Evolutionary conservation across 2,797 vertebrate species (phyloP), one percentile per base, ranked within the genome.

Genomic region (Cottoperca gobio): DNA sequence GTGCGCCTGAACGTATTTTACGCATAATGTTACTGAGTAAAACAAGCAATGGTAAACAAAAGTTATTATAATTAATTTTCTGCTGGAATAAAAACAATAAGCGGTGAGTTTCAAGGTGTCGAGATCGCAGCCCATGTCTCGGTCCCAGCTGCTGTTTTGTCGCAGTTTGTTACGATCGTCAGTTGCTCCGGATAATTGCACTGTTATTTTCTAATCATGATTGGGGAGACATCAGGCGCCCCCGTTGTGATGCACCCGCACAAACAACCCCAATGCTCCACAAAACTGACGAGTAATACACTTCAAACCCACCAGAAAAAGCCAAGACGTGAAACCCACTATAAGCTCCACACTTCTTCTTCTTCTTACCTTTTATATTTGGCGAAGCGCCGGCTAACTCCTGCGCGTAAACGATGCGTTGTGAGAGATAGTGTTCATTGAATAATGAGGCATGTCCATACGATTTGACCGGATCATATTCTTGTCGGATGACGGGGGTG

Each of bases 381-480:
- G 93, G 93, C 94, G 94, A 92, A 91, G 93, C 95, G 95, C 94
- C 92, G 94, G 95, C 92, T 95, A 96, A 96, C 92, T 96, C 96
- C 95, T 88, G 96, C 93, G 95, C 94, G 95, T 95, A 94, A 95
- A 93, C 94, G 95, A 89, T 92, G 96, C 96, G 95, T 95, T 94
- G 95, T 89, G 94, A 95, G 95, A 94, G 95, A 95, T 94, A 94
- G 95, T 94, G 96, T 94, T 97, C 95, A 96, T 93, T 96, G 96
- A 96, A 97, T 97, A 97, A 96, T 94, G 96, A 98, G 95, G 95
- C 96, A 96, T 96, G 97, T 96, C 96, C 97, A 96, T 94, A 95
- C 95, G 96, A 97, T 88, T 95, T 97, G 96, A 97, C 96, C 96
- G 94, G 96, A 96, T 97, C 96, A 96, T 96, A 96, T 95, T 96